A percentile compares a stretch with the other conserved stretches of the same genome.
Conservation (phyloP, 2,797 vertebrate genomes). For the Decapterus maruadsi region DNA sequence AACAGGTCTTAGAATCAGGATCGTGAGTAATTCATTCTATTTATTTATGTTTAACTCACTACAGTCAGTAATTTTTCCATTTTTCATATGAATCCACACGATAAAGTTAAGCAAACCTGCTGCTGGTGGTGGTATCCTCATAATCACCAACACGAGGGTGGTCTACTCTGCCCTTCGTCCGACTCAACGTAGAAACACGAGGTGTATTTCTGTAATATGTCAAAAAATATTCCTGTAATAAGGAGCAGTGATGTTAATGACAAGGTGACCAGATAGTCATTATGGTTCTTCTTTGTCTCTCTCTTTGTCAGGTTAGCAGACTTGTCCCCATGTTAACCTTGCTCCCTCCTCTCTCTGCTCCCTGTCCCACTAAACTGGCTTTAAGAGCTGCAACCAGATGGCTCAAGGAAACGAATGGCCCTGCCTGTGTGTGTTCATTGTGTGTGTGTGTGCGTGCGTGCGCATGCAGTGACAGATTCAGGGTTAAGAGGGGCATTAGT, state of each 20-base stretch:
- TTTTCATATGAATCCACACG: background rate
- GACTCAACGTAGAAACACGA: background rate
- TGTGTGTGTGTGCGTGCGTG: conserved; percentile 16
- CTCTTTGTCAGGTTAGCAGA: conserved; percentile 32
- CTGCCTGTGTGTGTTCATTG: conserved; percentile 14
- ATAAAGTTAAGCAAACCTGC: background rate
- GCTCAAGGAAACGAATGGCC: conserved; percentile 60
- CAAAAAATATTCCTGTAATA: background rate
- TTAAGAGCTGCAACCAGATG: conserved; percentile 71
- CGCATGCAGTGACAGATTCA: conserved; percentile 53
- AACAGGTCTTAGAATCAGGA: too few species aligned
- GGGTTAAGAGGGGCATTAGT: conserved; percentile 75
- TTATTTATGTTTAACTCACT: too few species aligned
- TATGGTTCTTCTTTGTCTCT: conserved; percentile 19
- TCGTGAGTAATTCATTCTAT: too few species aligned
- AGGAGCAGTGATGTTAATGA: conserved; percentile 11
- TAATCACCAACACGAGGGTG: background rate
- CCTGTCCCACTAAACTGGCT: conserved; percentile 58
- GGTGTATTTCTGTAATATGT: background rate
- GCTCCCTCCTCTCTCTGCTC: conserved; percentile 26
- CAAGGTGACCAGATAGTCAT: conserved; percentile 41
- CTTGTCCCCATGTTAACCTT: conserved; percentile 59
- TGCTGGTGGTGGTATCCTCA: background rate
- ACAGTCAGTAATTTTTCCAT: too few species aligned
- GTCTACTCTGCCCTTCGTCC: background rate